Conservation (phyloP, 2,888 invertebrate genomes). For the Dioctria linearis region DNA sequence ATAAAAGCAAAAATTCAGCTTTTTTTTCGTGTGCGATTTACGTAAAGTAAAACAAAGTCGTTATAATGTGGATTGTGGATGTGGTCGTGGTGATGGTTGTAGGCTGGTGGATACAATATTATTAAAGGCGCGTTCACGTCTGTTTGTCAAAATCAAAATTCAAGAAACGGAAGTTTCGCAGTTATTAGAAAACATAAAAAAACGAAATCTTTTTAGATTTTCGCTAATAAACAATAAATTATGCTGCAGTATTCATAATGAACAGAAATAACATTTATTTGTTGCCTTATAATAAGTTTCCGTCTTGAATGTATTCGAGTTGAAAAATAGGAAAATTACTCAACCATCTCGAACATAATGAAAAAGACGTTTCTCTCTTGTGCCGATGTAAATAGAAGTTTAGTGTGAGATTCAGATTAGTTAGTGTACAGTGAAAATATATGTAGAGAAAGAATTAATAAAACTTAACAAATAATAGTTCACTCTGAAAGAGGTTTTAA, state of each 20-base stretch:
- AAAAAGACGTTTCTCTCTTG: slow-evolving; percentile 30
- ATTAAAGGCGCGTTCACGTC: slow-evolving; percentile 8
- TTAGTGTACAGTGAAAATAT: background rate
- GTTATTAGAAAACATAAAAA: background rate
- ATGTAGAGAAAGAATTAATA: background rate
- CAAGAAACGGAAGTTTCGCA: slow-evolving; percentile 5
- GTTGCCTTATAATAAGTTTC: slow-evolving; percentile 28
- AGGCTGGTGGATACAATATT: slow-evolving; percentile 1
- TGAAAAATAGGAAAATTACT: slow-evolving; percentile 41
- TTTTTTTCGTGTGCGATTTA: slow-evolving; percentile 35
- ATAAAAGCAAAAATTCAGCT: background rate
- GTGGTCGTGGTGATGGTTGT: background rate
- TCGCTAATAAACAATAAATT: slow-evolving; percentile 26
- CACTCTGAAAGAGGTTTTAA: background rate
- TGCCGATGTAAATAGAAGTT: slow-evolving; percentile 37
- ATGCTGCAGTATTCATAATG: slow-evolving; percentile 3
- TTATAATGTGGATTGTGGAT: slow-evolving; percentile 7
- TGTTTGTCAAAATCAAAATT: slow-evolving; percentile 24
- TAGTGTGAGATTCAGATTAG: slow-evolving; percentile 7
- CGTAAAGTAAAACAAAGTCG: slow-evolving; percentile 18
- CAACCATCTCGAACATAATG: slow-evolving; percentile 41
- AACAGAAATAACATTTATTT: slow-evolving; percentile 32
- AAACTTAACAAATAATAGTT: slow-evolving; percentile 3
- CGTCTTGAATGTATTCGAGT: slow-evolving; percentile 13
- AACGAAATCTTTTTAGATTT: slow-evolving; percentile 5